Percentiles rank a stretch among this genome's conserved stretches.
Conservation (phyloP, 2,888 invertebrate species). For the Plagodis pulveraria region DNA sequence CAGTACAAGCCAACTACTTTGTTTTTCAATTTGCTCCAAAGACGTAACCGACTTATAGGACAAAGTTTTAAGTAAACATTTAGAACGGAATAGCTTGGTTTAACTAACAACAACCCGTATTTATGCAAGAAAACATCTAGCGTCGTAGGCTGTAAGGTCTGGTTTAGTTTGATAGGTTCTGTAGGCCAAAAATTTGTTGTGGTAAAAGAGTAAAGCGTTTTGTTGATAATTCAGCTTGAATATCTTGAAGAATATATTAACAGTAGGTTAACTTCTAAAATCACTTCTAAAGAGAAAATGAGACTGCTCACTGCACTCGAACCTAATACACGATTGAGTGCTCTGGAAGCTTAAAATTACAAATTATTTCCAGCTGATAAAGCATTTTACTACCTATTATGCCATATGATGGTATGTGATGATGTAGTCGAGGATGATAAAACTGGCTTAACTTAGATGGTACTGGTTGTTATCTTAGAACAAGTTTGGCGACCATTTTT, state of each 20-base stretch:
- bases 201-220: slow-evolving; percentile 13
- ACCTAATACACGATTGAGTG: too few relatives aligned
- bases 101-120: slow-evolving; percentile 22
- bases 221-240: slow-evolving; percentile 15
- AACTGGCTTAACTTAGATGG: too few relatives aligned
- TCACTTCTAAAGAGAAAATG: too few relatives aligned
- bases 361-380: too few relatives aligned
- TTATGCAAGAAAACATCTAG: slow-evolving; percentile 19
- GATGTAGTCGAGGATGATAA: too few relatives aligned
- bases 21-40: slow-evolving; percentile 61
- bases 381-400: too few relatives aligned
- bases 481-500: too few relatives aligned
- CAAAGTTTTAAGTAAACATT: slow-evolving; percentile 56
- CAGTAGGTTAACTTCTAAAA: background rate
- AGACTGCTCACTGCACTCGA: too few relatives aligned
- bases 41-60: slow-evolving; percentile 45
- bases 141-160: slow-evolving; percentile 6
- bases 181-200: slow-evolving; percentile 17
- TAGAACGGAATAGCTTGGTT: slow-evolving; percentile 37
- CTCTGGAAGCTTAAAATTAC: too few relatives aligned
- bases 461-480: too few relatives aligned
- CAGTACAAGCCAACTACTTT: slow-evolving; percentile 44
- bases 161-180: slow-evolving; percentile 4
- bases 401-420: too few relatives aligned
- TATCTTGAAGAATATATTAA: background rate